Conservation (phyloP, 2,113 vertebrate species). For the Nothocercus nigrocapillus region DNA sequence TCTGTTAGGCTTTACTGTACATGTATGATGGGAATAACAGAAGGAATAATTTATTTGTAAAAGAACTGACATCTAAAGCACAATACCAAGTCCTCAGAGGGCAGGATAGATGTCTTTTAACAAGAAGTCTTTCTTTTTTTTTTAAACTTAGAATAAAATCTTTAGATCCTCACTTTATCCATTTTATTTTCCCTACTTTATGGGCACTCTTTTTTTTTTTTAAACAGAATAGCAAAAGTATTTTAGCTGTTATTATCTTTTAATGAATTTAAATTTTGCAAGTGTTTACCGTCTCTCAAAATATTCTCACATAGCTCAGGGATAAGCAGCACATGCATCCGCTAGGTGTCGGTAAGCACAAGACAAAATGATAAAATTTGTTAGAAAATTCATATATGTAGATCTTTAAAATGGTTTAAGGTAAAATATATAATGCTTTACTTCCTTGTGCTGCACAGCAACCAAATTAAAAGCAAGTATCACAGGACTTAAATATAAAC, state of each 20-base stretch:
- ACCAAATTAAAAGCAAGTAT: not conserved
- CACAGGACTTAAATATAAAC: fast-evolving
- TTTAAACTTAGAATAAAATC: not conserved
- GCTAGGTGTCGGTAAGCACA: not conserved
- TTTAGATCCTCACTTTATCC: not conserved
- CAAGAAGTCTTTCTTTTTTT: not conserved
- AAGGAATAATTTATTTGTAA: slow-evolving; percentile 11
- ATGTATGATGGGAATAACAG: slow-evolving; percentile 38
- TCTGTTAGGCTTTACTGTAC: slow-evolving; percentile 13
- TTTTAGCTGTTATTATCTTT: not conserved
- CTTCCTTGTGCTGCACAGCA: not conserved
- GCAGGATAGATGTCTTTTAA: not conserved
- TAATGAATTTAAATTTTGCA: not conserved
- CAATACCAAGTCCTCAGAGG: not conserved
- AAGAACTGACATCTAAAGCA: not conserved
- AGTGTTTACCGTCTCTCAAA: not conserved
- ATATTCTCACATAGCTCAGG: not conserved
- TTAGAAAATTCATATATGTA: not conserved
- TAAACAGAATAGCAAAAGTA: not conserved
- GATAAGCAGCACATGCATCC: not conserved
- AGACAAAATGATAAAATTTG: not conserved
- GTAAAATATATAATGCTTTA: not conserved
- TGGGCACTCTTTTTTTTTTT: not conserved
- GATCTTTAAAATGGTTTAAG: not conserved
- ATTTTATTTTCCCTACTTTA: not conserved